Evolutionary conservation across 2,888 invertebrate genomes (phyloP), one percentile per base, ranked within the genome.

Genomic region (Trissonchulus sp.): DNA sequence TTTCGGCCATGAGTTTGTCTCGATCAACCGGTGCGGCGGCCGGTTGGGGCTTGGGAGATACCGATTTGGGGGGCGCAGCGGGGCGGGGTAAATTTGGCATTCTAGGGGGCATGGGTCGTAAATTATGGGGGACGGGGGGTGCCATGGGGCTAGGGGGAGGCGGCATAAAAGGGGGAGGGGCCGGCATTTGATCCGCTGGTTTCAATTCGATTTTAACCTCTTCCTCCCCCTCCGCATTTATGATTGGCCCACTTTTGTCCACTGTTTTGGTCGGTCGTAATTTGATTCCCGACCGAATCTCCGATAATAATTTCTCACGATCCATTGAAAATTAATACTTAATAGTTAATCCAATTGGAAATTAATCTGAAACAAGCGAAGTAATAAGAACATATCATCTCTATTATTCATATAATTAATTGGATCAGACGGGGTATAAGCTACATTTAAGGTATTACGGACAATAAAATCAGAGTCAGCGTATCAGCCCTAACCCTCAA

Each of bases 261-360:
- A 81, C 78, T 33, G 82, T 82, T 75, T 80, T 79, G 48, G 82
- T 81, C 33, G 81, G 81, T 65, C 81, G 79, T 71, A 82, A 79
- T 75, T 79, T 79, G 75, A 82, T 79, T 68, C 82, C 82, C 72
- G 78, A 77, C 74, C 80, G 80, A 79, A 82, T 82, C 68, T 82
- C 82, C 79, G 79, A 34, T 75, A 79, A 60, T 48, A 48, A 48
- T 48, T 48, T 48, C 23, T 48, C 48, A 48, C 48, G 48, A 48
- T 48, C 48, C 48, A 48, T 48, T 48, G 48, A 23, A 8, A 48
- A 48, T 48, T 15, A 48, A 48, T 48, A n/a, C n/a, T n/a, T n/a
- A n/a, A n/a, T 48, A 48, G 23, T 8, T 23, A 48, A 48, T 48
- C 8, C 23, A 48, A 48, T 8, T 48, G 23, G 8, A 48, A 48